A percentile compares a stretch with the other conserved stretches of the same genome.
Evolutionary conservation across 2,113 vertebrate species (phyloP).

Genomic region (Pipa parva): DNA sequence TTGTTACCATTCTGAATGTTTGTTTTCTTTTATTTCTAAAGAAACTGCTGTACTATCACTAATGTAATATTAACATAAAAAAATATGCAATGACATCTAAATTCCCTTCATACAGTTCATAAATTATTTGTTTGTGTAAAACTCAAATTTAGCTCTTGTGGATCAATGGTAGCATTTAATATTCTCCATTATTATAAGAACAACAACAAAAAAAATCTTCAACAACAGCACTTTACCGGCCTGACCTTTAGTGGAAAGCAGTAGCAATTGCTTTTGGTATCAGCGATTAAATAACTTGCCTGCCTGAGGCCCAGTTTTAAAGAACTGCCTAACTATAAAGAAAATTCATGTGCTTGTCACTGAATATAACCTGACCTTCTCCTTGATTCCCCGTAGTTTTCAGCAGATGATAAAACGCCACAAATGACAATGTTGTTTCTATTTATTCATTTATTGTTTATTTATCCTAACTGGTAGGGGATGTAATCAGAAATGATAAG

Average conservation of each 20-base stretch:
- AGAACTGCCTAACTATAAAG: conserved; percentile 33
- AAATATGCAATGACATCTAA: neutral
- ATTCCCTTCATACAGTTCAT: neutral
- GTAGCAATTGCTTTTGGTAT: conserved; percentile 17
- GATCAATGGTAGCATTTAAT: neutral
- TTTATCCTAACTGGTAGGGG: neutral
- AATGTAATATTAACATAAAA: too few relatives aligned
- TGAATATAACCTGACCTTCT: conserved; percentile 40
- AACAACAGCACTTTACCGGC: neutral
- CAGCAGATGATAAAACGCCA: conserved; percentile 39
- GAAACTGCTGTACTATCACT: too few relatives aligned
- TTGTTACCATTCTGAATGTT: too few relatives aligned
- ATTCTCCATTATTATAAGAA: conserved; percentile 43
- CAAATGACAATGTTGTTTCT: conserved; percentile 21
- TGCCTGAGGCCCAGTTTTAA: conserved; percentile 24
- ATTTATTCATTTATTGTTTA: neutral
- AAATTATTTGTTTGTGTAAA: too few relatives aligned
- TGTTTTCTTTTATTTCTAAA: too few relatives aligned
- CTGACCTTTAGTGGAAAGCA: conserved; percentile 30
- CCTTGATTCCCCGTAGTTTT: conserved; percentile 35
- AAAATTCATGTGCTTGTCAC: conserved; percentile 41
- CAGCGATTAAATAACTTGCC: conserved; percentile 29
- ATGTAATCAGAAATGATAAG: conserved; percentile 5
- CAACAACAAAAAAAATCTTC: conserved; percentile 18
- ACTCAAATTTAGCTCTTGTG: neutral